These are phyloP conservation scores for Rhegmatorhina hoffmannsi DNA, from an alignment of 2,113 vertebrate species.

Conservation along the genomic window DNA sequence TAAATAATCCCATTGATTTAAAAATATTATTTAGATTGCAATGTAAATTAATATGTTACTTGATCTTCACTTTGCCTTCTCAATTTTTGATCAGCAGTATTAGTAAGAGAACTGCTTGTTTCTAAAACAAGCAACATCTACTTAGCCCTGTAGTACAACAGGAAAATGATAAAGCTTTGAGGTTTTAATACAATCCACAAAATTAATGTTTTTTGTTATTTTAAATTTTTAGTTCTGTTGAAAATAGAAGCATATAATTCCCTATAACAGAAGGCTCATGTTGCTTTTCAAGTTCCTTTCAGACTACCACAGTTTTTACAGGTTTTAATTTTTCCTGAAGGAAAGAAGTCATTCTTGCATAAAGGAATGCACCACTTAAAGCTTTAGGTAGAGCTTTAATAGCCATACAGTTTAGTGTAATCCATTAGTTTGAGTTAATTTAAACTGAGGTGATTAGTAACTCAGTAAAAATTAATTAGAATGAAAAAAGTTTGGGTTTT, in stretches of 20 bases:
- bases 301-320: neutral
- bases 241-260: neutral
- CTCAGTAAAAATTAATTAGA: neutral
- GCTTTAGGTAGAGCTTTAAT: neutral
- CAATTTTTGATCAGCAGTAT: neutral
- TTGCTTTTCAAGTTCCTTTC: neutral
- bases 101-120: neutral
- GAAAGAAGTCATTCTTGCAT: neutral
- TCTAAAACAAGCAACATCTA: neutral
- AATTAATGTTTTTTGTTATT: neutral
- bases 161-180: neutral
- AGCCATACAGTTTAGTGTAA: neutral
- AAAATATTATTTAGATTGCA: neutral
- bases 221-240: neutral
- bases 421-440: slow-evolving; percentile 6
- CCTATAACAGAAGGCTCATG: neutral
- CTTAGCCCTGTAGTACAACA: neutral
- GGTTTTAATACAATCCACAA: neutral
- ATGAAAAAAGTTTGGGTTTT: neutral
- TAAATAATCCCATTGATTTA: neutral
- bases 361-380: slow-evolving; percentile 18
- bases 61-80: neutral
- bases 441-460: slow-evolving; percentile 24
- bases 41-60: neutral
- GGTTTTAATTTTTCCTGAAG: neutral